Base-by-base conservation (phyloP, 2,888 invertebrate genomes). In the Orthosia incerta region DNA sequence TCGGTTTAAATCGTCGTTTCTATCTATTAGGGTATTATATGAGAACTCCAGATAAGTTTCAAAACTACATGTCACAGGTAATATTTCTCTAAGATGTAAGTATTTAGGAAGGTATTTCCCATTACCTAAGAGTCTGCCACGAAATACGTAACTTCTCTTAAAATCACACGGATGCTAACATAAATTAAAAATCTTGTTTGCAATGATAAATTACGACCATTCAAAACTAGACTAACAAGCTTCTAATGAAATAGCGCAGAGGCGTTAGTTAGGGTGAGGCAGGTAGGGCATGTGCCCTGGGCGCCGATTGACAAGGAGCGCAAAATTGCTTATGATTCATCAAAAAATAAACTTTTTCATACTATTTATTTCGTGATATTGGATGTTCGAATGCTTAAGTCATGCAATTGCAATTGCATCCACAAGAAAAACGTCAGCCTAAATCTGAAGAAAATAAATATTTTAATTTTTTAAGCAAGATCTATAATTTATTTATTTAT, bases 121-220 rank as follows among this genome's bases (percentile, higher is more conserved):
- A 15, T n/a, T 13, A 50, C 3, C 5, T 4, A 18, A n/a, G 11
- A 48, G 4, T 15, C 18, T 18, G n/a, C 0, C 1, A 16, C 11
- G 4, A 50, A 26, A 15, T 51, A 51, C 3, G 3, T n/a, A 56
- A 56, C 2, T 55, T 39, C 15, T 59, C 2, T 13, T 1, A 13
- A 62, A 63, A 53, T 26, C 39, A 62, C 23, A 63, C 7, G n/a
- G 13, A 65, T 68, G 20, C 26, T 15, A 46, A 64, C 51, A 51
- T 18, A 55, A 61, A 76, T 48, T 59, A 55, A 66, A 26, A 74
- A 59, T 57, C 20, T 45, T 15, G 20, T 26, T 9, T 16, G 39
- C 18, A 63, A 48, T 57, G 31, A 74, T 63, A 66, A 74, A 50
- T 63, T 55, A 46, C n/a, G 12, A 39, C 3, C n/a, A 63, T 62